Percentiles rank a stretch among this genome's conserved stretches.
Evolutionary conservation across 2,113 vertebrate genomes (phyloP).

Genomic region (Pachypanchax playfairii): DNA sequence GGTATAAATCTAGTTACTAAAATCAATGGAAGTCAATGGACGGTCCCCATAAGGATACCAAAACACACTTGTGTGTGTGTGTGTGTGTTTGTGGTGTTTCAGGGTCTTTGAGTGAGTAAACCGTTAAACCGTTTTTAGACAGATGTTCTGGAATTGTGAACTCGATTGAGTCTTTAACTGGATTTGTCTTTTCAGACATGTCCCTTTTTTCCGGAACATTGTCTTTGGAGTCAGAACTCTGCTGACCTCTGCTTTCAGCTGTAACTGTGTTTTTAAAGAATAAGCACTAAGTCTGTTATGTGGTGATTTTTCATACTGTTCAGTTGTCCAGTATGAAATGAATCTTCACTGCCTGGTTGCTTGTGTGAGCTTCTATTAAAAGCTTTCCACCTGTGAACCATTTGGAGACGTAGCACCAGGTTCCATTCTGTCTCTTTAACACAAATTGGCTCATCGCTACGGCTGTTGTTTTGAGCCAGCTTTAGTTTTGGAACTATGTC

Average conservation of each 20-base stretch:
- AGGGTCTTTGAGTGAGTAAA: too few relatives aligned
- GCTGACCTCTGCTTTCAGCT: not conserved
- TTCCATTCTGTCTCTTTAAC: slow-evolving; percentile 11
- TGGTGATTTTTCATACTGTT: not conserved
- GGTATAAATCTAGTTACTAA: too few relatives aligned
- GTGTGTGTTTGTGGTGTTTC: too few relatives aligned
- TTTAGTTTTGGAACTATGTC: slow-evolving; percentile 14
- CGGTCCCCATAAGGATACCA: too few relatives aligned
- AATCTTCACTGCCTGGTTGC: slow-evolving; percentile 1
- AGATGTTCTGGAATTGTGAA: too few relatives aligned
- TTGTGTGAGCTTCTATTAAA: not conserved
- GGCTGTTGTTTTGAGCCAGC: slow-evolving; percentile 1
- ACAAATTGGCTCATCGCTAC: not conserved
- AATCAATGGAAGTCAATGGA: too few relatives aligned
- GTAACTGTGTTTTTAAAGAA: not conserved
- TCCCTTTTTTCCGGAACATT: too few relatives aligned
- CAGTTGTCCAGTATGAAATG: slow-evolving; percentile 1
- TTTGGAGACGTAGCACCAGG: slow-evolving; percentile 7
- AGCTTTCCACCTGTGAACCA: slow-evolving; percentile 15
- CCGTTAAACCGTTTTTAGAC: too few relatives aligned
- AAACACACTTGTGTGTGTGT: too few relatives aligned
- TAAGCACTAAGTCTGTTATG: not conserved
- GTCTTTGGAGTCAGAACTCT: not conserved
- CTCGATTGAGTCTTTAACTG: too few relatives aligned
- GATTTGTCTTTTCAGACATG: too few relatives aligned